Evolutionary conservation across 2,113 vertebrate species (phyloP).

Genomic region (Mormyrus iriodes): DNA sequence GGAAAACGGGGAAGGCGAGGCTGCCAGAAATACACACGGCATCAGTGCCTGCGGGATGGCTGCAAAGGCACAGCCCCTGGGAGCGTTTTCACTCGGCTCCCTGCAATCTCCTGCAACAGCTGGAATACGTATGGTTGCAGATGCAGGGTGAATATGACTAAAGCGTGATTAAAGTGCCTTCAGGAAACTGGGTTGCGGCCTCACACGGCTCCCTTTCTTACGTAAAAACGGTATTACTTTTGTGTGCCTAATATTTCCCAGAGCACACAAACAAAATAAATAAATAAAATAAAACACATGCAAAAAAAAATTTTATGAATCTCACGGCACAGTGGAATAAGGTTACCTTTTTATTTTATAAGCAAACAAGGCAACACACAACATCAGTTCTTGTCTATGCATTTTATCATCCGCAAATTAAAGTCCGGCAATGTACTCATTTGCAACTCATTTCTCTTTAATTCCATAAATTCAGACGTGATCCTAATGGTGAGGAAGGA

Average conservation of each 20-base stretch:
- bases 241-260: conserved; percentile 5
- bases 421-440: not conserved
- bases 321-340: not conserved
- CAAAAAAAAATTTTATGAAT: not conserved
- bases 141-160: not conserved
- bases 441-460: not conserved
- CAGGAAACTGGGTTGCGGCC: not conserved
- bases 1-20: not conserved
- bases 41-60: not conserved
- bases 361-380: not conserved
- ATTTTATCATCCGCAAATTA: not conserved
- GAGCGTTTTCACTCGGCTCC: not conserved
- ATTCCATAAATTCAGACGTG: not conserved
- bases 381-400: not conserved
- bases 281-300: not conserved
- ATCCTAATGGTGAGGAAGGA: not conserved
- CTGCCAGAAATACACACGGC: not conserved
- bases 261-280: not conserved
- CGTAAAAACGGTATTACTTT: not conserved
- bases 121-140: not conserved
- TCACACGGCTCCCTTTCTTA: not conserved
- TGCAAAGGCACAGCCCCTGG: not conserved
- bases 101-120: not conserved
- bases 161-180: not conserved
- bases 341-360: not conserved